These are phyloP conservation scores for Dynastes grantii DNA, from an alignment of 2,888 invertebrate genomes.

Conservation along the genomic window DNA sequence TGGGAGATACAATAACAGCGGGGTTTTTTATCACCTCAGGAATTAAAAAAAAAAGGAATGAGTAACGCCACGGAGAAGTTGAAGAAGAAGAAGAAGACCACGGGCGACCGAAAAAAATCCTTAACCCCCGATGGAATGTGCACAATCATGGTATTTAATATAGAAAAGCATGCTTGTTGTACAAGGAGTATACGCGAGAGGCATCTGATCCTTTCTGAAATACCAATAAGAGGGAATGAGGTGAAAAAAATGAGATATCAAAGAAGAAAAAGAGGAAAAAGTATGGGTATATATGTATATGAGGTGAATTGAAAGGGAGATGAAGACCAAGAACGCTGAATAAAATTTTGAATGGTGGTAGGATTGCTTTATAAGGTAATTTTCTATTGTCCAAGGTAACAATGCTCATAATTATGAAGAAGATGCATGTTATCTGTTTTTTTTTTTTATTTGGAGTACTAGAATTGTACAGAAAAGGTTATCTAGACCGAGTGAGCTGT, in stretches of 20 bases:
- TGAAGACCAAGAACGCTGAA: background rate
- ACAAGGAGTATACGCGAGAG: slow-evolving; percentile 21
- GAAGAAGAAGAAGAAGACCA: no score
- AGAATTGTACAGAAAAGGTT: no score
- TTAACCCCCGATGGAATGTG: slow-evolving; percentile 52
- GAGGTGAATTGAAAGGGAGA: background rate
- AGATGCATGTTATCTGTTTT: background rate
- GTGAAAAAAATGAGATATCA: background rate
- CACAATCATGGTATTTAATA: slow-evolving; percentile 52
- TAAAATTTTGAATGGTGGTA: no score
- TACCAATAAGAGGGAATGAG: slow-evolving; percentile 16
- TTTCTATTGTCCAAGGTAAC: no score
- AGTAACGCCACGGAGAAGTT: background rate
- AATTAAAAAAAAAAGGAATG: slow-evolving; percentile 8
- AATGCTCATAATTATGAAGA: no score
- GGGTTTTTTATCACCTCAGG: background rate
- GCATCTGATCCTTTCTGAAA: slow-evolving; percentile 28
- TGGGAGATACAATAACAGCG: slow-evolving; percentile 6
- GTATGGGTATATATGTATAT: background rate
- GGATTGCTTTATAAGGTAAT: no score
- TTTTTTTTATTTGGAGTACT: background rate
- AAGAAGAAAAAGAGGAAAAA: background rate
- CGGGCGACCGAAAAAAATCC: slow-evolving; percentile 20
- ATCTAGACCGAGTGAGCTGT: no score
- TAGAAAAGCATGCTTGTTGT: slow-evolving; percentile 35